Percentiles rank a stretch among this genome's conserved stretches.
Evolutionary conservation across 30 jellyfish, hydroid and myxozoan species (phyloP).

Genomic region (Cassiopea andromeda): DNA sequence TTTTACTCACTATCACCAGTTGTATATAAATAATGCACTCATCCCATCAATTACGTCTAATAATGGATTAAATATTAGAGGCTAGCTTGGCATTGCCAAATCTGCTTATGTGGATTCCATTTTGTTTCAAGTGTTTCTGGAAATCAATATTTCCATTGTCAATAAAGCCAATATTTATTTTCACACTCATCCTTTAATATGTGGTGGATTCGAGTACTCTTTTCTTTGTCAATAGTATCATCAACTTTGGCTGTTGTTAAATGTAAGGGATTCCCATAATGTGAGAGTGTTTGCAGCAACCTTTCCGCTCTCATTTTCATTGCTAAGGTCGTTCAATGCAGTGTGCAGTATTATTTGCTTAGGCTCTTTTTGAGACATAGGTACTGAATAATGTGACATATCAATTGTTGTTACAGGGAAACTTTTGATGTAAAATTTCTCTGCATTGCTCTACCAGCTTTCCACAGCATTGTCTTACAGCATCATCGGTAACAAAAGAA

Average conservation of each 20-base stretch:
- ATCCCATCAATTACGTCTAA: neutral
- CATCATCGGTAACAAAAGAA: no score
- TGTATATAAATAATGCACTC: neutral
- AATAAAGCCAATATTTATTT: neutral
- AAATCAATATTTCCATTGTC: neutral
- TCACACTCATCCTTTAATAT: neutral
- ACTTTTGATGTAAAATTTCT: neutral
- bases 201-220: neutral
- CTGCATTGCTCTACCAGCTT: neutral
- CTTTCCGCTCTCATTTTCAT: constrained; percentile 1
- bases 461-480: neutral
- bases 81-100: neutral
- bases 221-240: neutral
- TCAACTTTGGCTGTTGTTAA: neutral
- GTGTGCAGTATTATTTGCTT: constrained; percentile 12
- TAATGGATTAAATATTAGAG: neutral
- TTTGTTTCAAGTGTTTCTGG: neutral
- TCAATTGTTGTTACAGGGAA: constrained; percentile 27
- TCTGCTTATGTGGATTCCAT: neutral
- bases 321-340: constrained; percentile 10
- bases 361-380: constrained; percentile 10
- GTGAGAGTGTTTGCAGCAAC: neutral
- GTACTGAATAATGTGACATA: neutral
- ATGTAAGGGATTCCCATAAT: neutral
- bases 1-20: neutral